Conservation (phyloP, 2,888 invertebrate species). For the Eilema depressum region DNA sequence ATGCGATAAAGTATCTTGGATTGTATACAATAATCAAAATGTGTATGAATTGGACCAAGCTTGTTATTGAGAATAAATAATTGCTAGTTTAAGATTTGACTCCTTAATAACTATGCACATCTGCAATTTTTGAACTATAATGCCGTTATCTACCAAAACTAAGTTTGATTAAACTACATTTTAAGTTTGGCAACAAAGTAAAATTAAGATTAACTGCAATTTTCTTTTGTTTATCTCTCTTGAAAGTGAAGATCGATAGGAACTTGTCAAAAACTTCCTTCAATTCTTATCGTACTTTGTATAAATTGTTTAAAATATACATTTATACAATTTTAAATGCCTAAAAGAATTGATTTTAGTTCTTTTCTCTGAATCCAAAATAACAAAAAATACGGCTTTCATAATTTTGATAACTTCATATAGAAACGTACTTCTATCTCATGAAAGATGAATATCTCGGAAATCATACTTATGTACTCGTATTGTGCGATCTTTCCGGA, state of each 20-base stretch:
- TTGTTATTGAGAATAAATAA: slow-evolving; percentile 1
- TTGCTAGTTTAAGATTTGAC: not conserved
- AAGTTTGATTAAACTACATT: no score
- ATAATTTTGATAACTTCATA: not conserved
- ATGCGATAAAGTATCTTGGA: not conserved
- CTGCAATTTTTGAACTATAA: not conserved
- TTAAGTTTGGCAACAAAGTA: no score
- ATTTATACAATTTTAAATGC: no score
- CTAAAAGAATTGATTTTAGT: no score
- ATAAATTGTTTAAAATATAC: no score
- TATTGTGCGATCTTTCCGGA: slow-evolving; percentile 19
- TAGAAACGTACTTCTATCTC: not conserved
- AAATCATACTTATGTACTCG: not conserved
- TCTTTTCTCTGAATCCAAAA: no score
- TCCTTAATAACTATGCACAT: not conserved
- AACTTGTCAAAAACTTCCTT: not conserved
- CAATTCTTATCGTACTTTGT: no score
- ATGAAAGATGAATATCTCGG: not conserved
- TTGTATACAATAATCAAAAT: slow-evolving; percentile 6
- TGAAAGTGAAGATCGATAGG: not conserved
- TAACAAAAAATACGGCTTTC: not conserved
- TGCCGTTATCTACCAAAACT: not conserved
- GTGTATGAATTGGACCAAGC: not conserved
- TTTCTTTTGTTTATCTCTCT: not conserved
- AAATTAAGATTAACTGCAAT: not conserved